Evolutionary conservation across 23 tunicate genomes (phyloP), one percentile per base, ranked within the genome.

Genomic region (Corella eumyota): DNA sequence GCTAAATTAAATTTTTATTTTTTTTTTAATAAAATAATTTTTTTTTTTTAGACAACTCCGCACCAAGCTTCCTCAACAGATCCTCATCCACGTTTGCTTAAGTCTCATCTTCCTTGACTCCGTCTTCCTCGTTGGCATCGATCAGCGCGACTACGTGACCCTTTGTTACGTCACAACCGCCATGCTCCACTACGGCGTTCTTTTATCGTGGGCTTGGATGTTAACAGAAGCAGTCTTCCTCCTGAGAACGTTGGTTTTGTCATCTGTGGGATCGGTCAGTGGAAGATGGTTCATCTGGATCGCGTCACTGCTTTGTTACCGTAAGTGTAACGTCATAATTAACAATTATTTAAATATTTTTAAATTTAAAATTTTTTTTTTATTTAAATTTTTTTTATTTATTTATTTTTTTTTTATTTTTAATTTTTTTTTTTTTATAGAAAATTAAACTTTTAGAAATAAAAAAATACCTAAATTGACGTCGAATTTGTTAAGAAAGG

Each of bases 161-260:
- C 66, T 70, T 66, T 85, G 95, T 50, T 69, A 48, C 11, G 80
- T 52, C 30, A 70, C 48, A 0, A 34, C 95, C 0, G 62, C 50
- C 11, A 26, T 77, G 34, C 74, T 85, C 6, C 95, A 85, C 53
- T 85, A 85, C 52, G 69, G 70, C 32, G 61, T 85, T 19, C 79
- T 85, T 44, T 66, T 71, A 3, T 64, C 83, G 34, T 85, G 95
- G 95, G 58, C 64, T 21, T 85, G 83, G 83, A 76, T 76, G 85
- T 47, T 85, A 33, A 59, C 63, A 28, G 85, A 77, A 66, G 85
- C 78, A 7, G 69, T 85, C 1, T 77, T 77, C 48, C 77, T 85
- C 45, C 70, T 70, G 32, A 59, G 82, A 13, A 61, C 76, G 24
- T 50, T 85, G 21, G 95, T 80, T 0, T 36, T 71, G 19, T 19